These are phyloP conservation scores for Otus sunia DNA, from an alignment of 2,113 vertebrate genomes.

Conservation along the genomic window DNA sequence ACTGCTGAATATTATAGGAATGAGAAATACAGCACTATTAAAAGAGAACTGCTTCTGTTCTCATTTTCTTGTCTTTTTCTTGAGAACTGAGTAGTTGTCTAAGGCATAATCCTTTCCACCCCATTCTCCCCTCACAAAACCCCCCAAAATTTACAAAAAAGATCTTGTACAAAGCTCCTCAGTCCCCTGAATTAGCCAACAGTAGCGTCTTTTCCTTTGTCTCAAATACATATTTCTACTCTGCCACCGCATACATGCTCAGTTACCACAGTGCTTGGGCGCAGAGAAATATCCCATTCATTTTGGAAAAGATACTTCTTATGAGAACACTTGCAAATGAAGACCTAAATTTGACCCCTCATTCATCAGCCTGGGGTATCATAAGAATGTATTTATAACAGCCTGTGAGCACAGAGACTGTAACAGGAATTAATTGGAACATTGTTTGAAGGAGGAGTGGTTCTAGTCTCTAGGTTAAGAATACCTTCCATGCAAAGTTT, in stretches of 20 bases:
- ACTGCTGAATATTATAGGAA: neutral
- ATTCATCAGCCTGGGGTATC: neutral
- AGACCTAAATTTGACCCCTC: neutral
- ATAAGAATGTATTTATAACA: neutral
- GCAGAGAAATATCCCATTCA: neutral
- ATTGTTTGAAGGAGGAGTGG: neutral
- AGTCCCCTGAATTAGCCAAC: neutral
- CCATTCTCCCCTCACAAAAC: neutral
- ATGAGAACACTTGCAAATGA: neutral
- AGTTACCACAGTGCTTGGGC: neutral
- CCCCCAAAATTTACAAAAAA: neutral
- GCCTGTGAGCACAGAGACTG: neutral
- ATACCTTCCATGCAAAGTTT: neutral
- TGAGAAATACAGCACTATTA: neutral
- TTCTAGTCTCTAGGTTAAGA: neutral
- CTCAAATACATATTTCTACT: neutral
- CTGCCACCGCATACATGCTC: neutral
- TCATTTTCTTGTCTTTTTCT: neutral
- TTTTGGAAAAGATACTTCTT: neutral
- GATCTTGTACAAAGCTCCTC: neutral
- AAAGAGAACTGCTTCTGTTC: neutral
- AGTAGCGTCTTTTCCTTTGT: neutral
- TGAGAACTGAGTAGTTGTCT: neutral
- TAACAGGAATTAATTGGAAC: neutral
- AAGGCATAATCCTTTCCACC: neutral